Conservation (phyloP, 2,888 invertebrate species). For the Stenotaenia linearis region DNA sequence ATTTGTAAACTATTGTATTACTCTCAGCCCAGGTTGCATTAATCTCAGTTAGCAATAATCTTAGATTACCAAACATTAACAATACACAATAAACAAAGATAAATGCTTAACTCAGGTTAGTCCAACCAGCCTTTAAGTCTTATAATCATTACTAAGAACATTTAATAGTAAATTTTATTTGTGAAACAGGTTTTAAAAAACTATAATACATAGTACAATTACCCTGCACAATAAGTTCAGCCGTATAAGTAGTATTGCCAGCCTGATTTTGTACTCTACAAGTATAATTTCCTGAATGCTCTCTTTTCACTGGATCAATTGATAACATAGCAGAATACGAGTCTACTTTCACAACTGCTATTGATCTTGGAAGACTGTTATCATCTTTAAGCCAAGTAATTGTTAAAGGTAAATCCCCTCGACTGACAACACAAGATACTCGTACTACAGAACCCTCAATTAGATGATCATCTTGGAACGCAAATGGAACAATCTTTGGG, state of each 20-base stretch:
- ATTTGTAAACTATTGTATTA: too few relatives aligned
- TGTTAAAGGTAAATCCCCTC: conserved; percentile 27
- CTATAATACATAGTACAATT: neutral
- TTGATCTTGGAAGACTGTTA: neutral
- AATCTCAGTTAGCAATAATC: too few relatives aligned
- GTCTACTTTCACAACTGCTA: neutral
- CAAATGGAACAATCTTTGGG: conserved; percentile 30
- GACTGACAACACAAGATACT: conserved; percentile 30
- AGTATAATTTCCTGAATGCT: conserved; percentile 28
- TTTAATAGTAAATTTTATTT: too few relatives aligned
- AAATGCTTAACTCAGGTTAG: too few relatives aligned
- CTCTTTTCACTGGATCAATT: conserved; percentile 27
- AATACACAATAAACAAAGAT: too few relatives aligned
- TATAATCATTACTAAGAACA: too few relatives aligned
- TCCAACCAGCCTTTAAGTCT: too few relatives aligned
- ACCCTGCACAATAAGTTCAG: conserved; percentile 24
- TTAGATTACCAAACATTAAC: too few relatives aligned
- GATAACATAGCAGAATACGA: conserved; percentile 19
- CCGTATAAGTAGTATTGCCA: neutral
- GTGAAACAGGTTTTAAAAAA: neutral
- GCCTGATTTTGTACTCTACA: conserved; percentile 24
- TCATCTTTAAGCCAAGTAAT: conserved; percentile 28
- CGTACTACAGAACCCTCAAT: conserved; percentile 24
- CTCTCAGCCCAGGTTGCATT: too few relatives aligned
- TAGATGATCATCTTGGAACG: conserved; percentile 29